phyloP scores from a whole-genome alignment of 2,888 invertebrate species.

The Agrilus mali region DNA sequence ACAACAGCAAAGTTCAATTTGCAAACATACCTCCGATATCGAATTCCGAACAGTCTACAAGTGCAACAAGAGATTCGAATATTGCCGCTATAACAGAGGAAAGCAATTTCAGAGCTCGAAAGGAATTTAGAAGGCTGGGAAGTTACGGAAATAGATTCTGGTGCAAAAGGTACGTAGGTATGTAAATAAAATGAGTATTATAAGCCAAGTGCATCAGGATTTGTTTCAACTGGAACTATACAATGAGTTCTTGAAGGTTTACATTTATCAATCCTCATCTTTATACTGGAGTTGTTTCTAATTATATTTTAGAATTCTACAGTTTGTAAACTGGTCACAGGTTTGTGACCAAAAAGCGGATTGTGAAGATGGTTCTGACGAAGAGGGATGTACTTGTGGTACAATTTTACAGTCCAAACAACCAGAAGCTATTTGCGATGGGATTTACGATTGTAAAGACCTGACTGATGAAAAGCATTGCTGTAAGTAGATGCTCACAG shows the following conservation, averaged over 20 bases:
- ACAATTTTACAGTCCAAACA: slow-evolving; percentile 46
- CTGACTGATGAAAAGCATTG: slow-evolving; percentile 63
- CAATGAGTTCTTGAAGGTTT: too few relatives aligned
- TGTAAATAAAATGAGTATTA: slow-evolving; percentile 23
- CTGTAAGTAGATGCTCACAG: slow-evolving; percentile 36
- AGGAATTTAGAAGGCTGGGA: too few relatives aligned
- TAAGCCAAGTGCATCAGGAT: slow-evolving; percentile 22
- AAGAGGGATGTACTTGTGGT: slow-evolving; percentile 57
- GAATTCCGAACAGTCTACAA: too few relatives aligned
- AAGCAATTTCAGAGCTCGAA: too few relatives aligned
- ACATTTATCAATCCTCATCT: too few relatives aligned
- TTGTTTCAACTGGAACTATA: too few relatives aligned
- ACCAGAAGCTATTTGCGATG: slow-evolving; percentile 58
- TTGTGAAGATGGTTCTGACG: slow-evolving; percentile 76
- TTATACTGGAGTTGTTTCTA: neutral
- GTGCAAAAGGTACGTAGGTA: slow-evolving; percentile 5
- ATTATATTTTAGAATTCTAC: slow-evolving; percentile 44
- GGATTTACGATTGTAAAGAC: slow-evolving; percentile 59
- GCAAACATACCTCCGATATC: too few relatives aligned
- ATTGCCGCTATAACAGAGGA: too few relatives aligned
- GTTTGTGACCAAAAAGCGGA: slow-evolving; percentile 58
- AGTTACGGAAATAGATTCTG: slow-evolving; percentile 3
- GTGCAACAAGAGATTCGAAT: too few relatives aligned
- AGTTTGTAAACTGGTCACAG: slow-evolving; percentile 44
- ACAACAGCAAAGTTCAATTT: too few relatives aligned